phyloP scores from a whole-genome alignment of 2,113 vertebrate genomes.

The Rhynchomys soricoides region DNA sequence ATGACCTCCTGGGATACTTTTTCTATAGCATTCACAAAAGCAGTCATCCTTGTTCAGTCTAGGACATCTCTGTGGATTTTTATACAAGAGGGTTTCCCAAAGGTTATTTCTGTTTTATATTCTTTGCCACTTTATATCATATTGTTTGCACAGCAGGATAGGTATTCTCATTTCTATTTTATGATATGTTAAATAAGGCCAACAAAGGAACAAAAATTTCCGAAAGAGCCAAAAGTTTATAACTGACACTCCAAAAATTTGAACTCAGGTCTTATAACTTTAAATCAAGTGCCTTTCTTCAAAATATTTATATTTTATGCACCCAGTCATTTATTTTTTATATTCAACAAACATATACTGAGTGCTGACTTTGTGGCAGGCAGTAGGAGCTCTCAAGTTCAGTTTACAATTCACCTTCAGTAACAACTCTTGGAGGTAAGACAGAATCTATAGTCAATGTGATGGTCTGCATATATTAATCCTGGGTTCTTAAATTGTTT shows the following conservation, averaged over 20 bases:
- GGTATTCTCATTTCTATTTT: constrained; percentile 38
- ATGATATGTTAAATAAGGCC: constrained; percentile 55
- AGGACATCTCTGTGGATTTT: constrained; percentile 25
- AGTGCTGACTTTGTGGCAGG: background rate
- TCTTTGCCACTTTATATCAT: background rate
- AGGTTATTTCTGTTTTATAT: background rate
- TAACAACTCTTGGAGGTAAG: background rate
- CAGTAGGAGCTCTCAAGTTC: background rate
- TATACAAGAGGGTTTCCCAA: constrained; percentile 3
- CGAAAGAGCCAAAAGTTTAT: background rate
- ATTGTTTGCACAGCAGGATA: background rate
- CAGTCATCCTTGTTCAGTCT: background rate
- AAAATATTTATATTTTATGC: constrained; percentile 7
- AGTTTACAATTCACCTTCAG: background rate
- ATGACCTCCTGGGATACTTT: background rate
- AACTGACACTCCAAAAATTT: constrained; percentile 33
- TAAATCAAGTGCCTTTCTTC: background rate
- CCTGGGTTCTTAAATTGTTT: background rate
- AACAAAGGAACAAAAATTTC: constrained; percentile 2
- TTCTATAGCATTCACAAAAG: constrained; percentile 23
- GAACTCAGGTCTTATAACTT: background rate
- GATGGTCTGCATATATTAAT: constrained; percentile 6
- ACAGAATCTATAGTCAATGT: background rate
- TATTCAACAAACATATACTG: constrained; percentile 1
- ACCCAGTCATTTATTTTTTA: background rate